phyloP scores from a whole-genome alignment of 2,888 invertebrate species.

The Mamestra brassicae region DNA sequence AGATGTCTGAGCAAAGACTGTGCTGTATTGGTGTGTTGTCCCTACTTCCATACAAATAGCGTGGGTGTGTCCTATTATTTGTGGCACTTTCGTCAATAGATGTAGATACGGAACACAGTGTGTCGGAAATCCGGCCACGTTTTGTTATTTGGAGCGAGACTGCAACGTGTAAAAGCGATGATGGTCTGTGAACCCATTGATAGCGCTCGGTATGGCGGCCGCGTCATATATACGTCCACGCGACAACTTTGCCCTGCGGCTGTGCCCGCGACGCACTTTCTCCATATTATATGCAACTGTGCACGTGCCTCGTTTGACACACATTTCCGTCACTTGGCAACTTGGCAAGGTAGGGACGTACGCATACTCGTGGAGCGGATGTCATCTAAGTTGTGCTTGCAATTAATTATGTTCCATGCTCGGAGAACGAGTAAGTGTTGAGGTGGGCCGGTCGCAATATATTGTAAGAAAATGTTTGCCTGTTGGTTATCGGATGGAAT shows the following conservation, averaged over 20 bases:
- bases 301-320: slow-evolving; percentile 82
- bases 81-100: slow-evolving; percentile 64
- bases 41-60: slow-evolving; percentile 31
- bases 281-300: slow-evolving; percentile 76
- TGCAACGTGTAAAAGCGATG: slow-evolving; percentile 82
- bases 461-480: slow-evolving; percentile 63
- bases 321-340: slow-evolving; percentile 75
- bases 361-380: slow-evolving; percentile 39
- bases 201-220: slow-evolving; percentile 79
- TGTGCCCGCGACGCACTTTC: slow-evolving; percentile 80
- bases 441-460: slow-evolving; percentile 47
- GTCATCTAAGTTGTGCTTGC: slow-evolving; percentile 33
- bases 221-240: slow-evolving; percentile 72
- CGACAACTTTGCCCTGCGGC: slow-evolving; percentile 65
- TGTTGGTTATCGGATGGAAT: slow-evolving; percentile 79
- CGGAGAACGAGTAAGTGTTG: neutral
- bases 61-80: slow-evolving; percentile 59
- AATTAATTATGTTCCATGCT: slow-evolving; percentile 16
- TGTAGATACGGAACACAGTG: slow-evolving; percentile 68
- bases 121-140: slow-evolving; percentile 87
- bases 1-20: slow-evolving; percentile 1
- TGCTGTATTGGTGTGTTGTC: neutral
- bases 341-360: slow-evolving; percentile 25
- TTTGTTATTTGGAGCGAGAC: slow-evolving; percentile 86
- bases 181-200: slow-evolving; percentile 85